Conservation (phyloP, 1,140 invertebrate genomes). For the Diploscapter pachys region DNA sequence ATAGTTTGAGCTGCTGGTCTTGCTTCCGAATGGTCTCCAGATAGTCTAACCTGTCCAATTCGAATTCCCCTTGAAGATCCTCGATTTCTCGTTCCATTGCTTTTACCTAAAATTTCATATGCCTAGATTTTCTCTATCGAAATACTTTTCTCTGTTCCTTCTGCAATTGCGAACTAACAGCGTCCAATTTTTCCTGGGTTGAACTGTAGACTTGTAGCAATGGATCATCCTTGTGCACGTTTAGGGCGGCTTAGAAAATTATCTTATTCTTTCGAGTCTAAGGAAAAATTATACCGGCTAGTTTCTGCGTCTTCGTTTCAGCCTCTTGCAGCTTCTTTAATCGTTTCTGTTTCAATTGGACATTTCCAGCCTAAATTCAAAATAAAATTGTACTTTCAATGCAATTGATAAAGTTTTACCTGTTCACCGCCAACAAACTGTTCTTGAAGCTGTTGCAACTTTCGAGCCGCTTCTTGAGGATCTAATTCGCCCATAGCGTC, state of each 20-base stretch:
- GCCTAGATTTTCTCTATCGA: not conserved
- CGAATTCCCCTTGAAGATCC: conserved; percentile 79
- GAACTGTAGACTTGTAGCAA: conserved; percentile 71
- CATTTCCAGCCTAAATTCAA: conserved; percentile 63
- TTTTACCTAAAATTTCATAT: conserved; percentile 61
- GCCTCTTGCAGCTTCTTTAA: conserved; percentile 70
- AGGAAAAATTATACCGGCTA: conserved; percentile 59
- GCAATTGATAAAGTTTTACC: conserved; percentile 48
- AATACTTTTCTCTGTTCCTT: conserved; percentile 70
- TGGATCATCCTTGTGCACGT: conserved; percentile 71
- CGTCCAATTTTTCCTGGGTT: conserved; percentile 73
- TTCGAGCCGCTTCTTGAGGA: conserved; percentile 48
- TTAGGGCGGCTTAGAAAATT: conserved; percentile 63
- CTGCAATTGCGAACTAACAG: conserved; percentile 71
- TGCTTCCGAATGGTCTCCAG: conserved; percentile 77
- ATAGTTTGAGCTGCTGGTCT: conserved; percentile 71
- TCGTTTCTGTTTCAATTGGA: conserved; percentile 66
- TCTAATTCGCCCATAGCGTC: conserved; percentile 35
- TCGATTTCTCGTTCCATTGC: conserved; percentile 71
- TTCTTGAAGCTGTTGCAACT: conserved; percentile 70
- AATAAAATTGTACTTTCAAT: not conserved
- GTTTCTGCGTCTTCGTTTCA: conserved; percentile 67
- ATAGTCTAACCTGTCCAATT: conserved; percentile 77
- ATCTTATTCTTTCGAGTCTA: conserved; percentile 18
- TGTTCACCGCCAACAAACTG: conserved; percentile 77